A percentile compares a stretch with the other conserved stretches of the same genome.
These are phyloP conservation scores for Aspidiotus rigidus DNA, from an alignment of 2,888 invertebrate genomes.

Conservation along the genomic window DNA sequence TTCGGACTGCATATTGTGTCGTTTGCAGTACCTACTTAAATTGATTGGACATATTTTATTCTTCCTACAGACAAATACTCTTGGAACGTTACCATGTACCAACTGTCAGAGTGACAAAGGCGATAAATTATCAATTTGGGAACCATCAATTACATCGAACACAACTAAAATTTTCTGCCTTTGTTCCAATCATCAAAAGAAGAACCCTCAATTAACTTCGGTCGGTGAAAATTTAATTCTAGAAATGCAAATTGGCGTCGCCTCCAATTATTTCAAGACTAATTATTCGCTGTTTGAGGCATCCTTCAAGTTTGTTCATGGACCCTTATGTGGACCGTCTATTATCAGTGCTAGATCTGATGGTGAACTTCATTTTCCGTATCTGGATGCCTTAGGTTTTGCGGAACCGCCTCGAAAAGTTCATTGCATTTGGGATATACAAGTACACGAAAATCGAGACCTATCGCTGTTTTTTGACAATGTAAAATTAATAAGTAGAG, in stretches of 20 bases:
- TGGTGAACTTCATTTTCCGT: slow-evolving; percentile 36
- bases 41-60: background rate
- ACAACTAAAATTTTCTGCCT: slow-evolving; percentile 29
- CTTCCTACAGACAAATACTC: slow-evolving; percentile 56
- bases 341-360: slow-evolving; percentile 68
- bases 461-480: slow-evolving; percentile 80
- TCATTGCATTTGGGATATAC: slow-evolving; percentile 71
- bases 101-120: slow-evolving; percentile 78
- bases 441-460: slow-evolving; percentile 72
- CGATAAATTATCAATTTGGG: slow-evolving; percentile 73
- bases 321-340: slow-evolving; percentile 77
- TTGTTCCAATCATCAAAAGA: slow-evolving; percentile 11
- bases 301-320: slow-evolving; percentile 79
- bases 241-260: slow-evolving; percentile 73
- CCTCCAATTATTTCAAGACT: slow-evolving; percentile 79
- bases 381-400: slow-evolving; percentile 44
- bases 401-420: slow-evolving; percentile 45
- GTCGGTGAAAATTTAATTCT: slow-evolving; percentile 71
- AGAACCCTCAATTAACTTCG: slow-evolving; percentile 52
- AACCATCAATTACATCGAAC: slow-evolving; percentile 42
- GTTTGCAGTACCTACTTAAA: too few species aligned
- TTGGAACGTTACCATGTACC: slow-evolving; percentile 69
- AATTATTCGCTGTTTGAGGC: slow-evolving; percentile 75
- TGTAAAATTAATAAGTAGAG: slow-evolving; percentile 65
- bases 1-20: too few species aligned